Evolutionary conservation across 2,797 vertebrate genomes (phyloP).

Genomic region (Atherinosoma microstoma): DNA sequence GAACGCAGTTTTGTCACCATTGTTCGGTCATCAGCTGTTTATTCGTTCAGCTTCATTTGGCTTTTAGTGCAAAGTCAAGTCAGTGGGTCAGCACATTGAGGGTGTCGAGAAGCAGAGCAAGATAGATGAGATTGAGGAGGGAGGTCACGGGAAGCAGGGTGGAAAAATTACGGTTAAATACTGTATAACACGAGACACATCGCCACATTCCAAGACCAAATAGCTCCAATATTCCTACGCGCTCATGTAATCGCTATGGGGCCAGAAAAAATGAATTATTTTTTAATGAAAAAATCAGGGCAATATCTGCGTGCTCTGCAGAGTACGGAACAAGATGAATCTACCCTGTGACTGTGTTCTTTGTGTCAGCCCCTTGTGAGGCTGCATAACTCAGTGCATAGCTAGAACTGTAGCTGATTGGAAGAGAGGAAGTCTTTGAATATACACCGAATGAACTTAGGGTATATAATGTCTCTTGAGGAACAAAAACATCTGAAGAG

Average conservation of each 20-base stretch:
- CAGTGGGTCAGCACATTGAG: constrained; percentile 61
- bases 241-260: constrained; percentile 19
- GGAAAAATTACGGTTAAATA: constrained; percentile 42
- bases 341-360: constrained; percentile 47
- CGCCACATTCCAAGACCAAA: constrained; percentile 24
- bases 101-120: constrained; percentile 28
- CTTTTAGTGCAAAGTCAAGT: constrained; percentile 45
- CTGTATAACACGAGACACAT: constrained; percentile 30
- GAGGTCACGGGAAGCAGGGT: constrained; percentile 37
- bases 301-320: constrained; percentile 38
- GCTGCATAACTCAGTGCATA: constrained; percentile 39
- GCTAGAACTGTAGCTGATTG: constrained; percentile 26
- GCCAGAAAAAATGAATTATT: constrained; percentile 34
- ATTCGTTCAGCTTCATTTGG: constrained; percentile 65
- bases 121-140: constrained; percentile 33
- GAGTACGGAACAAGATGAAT: constrained; percentile 45
- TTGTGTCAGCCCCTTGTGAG: constrained; percentile 49
- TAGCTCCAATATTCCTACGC: constrained; percentile 13
- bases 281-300: constrained; percentile 49
- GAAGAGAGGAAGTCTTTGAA: constrained; percentile 32
- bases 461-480: constrained; percentile 33
- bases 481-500: constrained; percentile 38
- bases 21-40: constrained; percentile 79
- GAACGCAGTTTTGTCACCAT: constrained; percentile 69
- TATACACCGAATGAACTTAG: constrained; percentile 34